Conservation (phyloP, 2,888 invertebrate species). For the Villa cingulata region DNA sequence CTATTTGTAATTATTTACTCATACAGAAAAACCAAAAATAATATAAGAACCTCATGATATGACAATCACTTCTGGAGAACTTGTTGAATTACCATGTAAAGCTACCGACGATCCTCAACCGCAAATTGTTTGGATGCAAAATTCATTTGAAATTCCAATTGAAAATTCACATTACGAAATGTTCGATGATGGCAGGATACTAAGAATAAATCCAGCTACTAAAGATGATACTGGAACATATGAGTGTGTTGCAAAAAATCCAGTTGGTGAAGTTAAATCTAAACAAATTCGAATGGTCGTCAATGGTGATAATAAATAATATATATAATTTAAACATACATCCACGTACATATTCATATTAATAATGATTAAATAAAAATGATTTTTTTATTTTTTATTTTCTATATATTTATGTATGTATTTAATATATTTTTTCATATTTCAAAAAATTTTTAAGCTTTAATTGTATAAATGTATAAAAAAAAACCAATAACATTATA, state of each 20-base stretch:
- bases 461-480: too few species aligned
- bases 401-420: too few species aligned
- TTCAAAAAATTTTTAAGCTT: too few species aligned
- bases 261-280: constrained; percentile 64
- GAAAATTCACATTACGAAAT: constrained; percentile 52
- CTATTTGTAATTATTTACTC: neutral
- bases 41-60: constrained; percentile 66
- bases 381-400: too few species aligned
- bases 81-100: constrained; percentile 65
- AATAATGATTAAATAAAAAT: too few species aligned
- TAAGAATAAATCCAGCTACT: constrained; percentile 54
- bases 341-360: too few species aligned
- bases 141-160: constrained; percentile 46
- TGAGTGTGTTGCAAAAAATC: constrained; percentile 77
- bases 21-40: constrained; percentile 57
- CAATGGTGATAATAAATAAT: constrained; percentile 1
- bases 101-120: constrained; percentile 75
- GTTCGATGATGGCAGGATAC: constrained; percentile 62
- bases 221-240: constrained; percentile 51
- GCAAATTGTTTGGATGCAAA: constrained; percentile 76
- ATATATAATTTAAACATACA: too few species aligned
- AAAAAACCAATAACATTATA: too few species aligned
- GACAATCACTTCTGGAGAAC: constrained; percentile 61
- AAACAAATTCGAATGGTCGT: constrained; percentile 60
- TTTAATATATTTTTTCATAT: too few species aligned